phyloP scores from a whole-genome alignment of 2,888 invertebrate genomes.

The Cephus pygmeus region DNA sequence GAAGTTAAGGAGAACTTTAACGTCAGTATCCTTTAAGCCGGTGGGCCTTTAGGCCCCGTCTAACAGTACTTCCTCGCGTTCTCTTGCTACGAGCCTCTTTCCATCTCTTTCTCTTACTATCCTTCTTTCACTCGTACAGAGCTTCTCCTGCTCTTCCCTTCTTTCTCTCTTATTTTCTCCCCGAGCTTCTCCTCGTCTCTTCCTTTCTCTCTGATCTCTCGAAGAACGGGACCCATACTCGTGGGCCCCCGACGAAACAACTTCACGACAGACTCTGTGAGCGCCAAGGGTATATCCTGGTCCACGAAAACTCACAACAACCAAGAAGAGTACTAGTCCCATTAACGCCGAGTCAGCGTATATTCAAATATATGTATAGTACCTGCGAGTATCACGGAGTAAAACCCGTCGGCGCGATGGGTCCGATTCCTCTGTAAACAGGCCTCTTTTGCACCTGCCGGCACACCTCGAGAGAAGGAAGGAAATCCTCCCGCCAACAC shows the following conservation, averaged over 20 bases:
- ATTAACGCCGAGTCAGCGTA: neutral
- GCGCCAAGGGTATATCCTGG: neutral
- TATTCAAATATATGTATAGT: neutral
- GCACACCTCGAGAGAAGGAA: neutral
- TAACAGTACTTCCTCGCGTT: slow-evolving; percentile 53
- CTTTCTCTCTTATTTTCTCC: neutral
- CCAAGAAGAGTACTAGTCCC: neutral
- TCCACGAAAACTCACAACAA: neutral
- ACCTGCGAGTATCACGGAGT: neutral
- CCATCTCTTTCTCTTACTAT: neutral
- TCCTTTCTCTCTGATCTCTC: slow-evolving; percentile 27
- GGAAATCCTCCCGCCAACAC: neutral
- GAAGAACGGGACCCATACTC: slow-evolving; percentile 47
- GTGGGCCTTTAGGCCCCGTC: slow-evolving; percentile 39
- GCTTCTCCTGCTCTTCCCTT: slow-evolving; percentile 19
- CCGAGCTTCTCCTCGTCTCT: neutral
- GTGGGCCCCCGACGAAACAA: neutral
- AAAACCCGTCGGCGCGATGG: slow-evolving; percentile 42
- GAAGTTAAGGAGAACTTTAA: neutral
- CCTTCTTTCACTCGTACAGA: neutral
- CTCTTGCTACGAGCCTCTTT: slow-evolving; percentile 30
- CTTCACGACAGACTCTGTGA: slow-evolving; percentile 25
- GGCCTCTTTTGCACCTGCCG: slow-evolving; percentile 5
- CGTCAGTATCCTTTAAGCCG: slow-evolving; percentile 1
- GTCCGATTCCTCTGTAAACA: slow-evolving; percentile 17